A percentile compares a stretch with the other conserved stretches of the same genome.
These are phyloP conservation scores for Geotrypetes seraphini DNA, from an alignment of 2,797 vertebrate genomes.

Conservation along the genomic window DNA sequence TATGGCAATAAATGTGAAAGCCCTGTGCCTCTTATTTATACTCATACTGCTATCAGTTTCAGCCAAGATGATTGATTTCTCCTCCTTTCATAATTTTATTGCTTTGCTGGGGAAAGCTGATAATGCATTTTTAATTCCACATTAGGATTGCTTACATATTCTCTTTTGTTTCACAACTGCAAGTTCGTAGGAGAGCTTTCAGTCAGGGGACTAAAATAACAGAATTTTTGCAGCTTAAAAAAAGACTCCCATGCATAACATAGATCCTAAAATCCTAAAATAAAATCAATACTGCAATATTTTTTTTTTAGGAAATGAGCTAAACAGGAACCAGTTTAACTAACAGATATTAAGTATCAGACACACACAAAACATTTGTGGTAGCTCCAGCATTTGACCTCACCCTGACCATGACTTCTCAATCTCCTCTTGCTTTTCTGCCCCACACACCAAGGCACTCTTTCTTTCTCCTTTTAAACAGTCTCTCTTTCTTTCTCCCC, in stretches of 20 bases:
- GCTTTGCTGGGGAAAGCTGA: constrained; percentile 1
- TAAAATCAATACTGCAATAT: too few species aligned
- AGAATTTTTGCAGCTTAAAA: neutral
- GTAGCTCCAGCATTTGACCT: too few species aligned
- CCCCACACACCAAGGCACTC: too few species aligned
- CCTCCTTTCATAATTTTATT: constrained; percentile 10
- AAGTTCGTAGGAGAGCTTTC: neutral
- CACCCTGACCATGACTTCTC: too few species aligned
- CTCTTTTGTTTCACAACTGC: neutral
- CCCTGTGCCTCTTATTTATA: neutral
- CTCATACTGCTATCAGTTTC: constrained; percentile 5
- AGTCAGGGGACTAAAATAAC: neutral
- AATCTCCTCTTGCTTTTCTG: too few species aligned
- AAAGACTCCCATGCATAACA: neutral
- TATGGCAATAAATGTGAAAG: constrained; percentile 1
- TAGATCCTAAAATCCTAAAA: neutral
- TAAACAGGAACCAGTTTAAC: too few species aligned
- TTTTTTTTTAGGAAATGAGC: too few species aligned
- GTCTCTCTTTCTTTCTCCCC: too few species aligned
- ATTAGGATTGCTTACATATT: neutral
- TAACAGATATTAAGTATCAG: too few species aligned
- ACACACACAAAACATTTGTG: too few species aligned
- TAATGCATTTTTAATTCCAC: constrained; percentile 11
- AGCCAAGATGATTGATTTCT: constrained; percentile 3
- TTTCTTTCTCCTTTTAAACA: too few species aligned